Percentiles rank a stretch among this genome's conserved stretches.
Conservation (phyloP, 30 jellyfish, hydroid and myxozoan genomes). For the Cassiopea andromeda region DNA sequence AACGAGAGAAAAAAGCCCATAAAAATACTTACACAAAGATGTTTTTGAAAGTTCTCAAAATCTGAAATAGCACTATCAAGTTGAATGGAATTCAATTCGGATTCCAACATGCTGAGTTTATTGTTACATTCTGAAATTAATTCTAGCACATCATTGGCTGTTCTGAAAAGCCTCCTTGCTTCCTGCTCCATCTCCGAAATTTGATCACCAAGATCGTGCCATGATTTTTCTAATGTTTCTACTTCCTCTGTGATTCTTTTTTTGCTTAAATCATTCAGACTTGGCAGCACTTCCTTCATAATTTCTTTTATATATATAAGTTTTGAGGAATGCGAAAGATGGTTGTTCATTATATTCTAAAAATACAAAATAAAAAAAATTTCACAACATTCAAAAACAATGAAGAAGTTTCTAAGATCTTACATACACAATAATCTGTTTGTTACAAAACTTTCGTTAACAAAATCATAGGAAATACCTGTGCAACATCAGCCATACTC, state of each 20-base stretch:
- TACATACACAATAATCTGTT: background rate
- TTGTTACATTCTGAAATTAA: slow-evolving; percentile 44
- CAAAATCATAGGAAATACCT: slow-evolving; percentile 14
- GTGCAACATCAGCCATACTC: slow-evolving; percentile 13
- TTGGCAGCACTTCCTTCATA: background rate
- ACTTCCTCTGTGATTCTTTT: slow-evolving; percentile 30
- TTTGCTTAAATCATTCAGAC: slow-evolving; percentile 26
- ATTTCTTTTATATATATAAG: slow-evolving; percentile 19
- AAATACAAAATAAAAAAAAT: slow-evolving; percentile 7
- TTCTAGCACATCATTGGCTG: slow-evolving; percentile 24
- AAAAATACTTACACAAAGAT: slow-evolving; percentile 27
- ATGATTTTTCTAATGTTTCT: slow-evolving; percentile 1
- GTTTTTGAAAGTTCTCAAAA: slow-evolving; percentile 39
- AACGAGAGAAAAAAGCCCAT: background rate
- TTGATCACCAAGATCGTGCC: slow-evolving; percentile 67
- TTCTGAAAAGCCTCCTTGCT: slow-evolving; percentile 23
- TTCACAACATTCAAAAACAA: too few species aligned
- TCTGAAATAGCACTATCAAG: slow-evolving; percentile 6
- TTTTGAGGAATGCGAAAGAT: slow-evolving; percentile 57
- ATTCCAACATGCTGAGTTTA: slow-evolving; percentile 41
- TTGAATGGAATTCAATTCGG: slow-evolving; percentile 28
- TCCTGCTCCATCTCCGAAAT: slow-evolving; percentile 60
- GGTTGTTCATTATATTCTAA: slow-evolving; percentile 55
- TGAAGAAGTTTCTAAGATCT: too few species aligned
- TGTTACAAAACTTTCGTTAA: background rate